phyloP scores from a whole-genome alignment of 2,888 invertebrate species.

The Marasmarcha lunaedactyla region DNA sequence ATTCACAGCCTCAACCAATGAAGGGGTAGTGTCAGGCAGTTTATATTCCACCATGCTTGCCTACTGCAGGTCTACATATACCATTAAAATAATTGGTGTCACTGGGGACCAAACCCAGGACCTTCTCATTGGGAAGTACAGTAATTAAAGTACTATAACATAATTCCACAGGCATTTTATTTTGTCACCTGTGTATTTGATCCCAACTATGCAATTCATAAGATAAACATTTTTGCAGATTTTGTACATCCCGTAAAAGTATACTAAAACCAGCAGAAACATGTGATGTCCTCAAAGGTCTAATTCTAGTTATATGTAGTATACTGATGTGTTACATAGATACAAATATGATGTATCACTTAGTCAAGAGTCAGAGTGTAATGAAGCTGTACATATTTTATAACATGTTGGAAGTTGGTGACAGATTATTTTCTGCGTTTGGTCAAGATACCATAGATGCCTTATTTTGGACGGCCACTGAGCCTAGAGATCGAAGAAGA shows the following conservation, averaged over 20 bases:
- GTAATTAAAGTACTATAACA: too few relatives aligned
- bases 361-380: constrained; percentile 97
- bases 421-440: constrained; percentile 94
- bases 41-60: too few relatives aligned
- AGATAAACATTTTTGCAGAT: constrained; percentile 28
- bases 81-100: too few relatives aligned
- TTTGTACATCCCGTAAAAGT: constrained; percentile 51
- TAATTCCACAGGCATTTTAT: too few relatives aligned
- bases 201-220: too few relatives aligned
- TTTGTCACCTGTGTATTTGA: too few relatives aligned
- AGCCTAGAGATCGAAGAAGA: constrained; percentile 85
- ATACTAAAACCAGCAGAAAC: constrained; percentile 89
- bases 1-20: too few relatives aligned
- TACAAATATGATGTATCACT: constrained; percentile 97
- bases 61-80: too few relatives aligned
- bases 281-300: constrained; percentile 95
- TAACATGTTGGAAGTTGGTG: constrained; percentile 99
- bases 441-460: constrained; percentile 99
- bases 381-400: constrained; percentile 99
- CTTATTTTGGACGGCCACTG: constrained; percentile 98
- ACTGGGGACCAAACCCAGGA: too few relatives aligned
- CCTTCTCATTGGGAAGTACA: too few relatives aligned
- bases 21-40: too few relatives aligned
- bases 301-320: constrained; percentile 85
- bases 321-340: constrained; percentile 92